Base-by-base conservation (phyloP, 2,888 invertebrate species). In the Noctua comes region DNA sequence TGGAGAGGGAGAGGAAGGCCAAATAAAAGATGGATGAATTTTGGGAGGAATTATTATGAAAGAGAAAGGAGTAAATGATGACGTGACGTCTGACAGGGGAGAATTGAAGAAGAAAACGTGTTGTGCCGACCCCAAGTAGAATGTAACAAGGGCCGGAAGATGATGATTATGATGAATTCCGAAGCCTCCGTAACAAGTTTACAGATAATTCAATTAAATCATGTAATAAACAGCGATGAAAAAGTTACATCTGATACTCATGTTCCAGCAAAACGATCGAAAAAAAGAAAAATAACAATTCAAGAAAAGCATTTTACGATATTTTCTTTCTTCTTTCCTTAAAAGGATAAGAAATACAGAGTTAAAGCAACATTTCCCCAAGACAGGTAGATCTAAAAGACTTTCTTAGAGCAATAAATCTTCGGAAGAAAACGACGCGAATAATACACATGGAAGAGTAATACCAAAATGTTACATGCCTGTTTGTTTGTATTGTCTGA, bases 391-490 rank as follows among this genome's bases (percentile, higher is more conserved):
- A 66, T 69, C 51, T 21, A 27, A 48, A 69, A 78, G 21, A 66
- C 11, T 73, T 80, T n/a, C n/a, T 46, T 40, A 21, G 27, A 31
- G 57, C 65, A 1, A 66, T 84, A 79, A 68, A 84, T 79, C n/a
- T 71, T 71, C 7, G 0, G 13, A 57, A 54, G 59, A 81, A 79
- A 79, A 79, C 66, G 69, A 84, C 65, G 48, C 11, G 24, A 66
- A 81, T 48, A 68, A 81, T 71, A 46, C 43, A 68, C 62, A 21
- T 13, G 27, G 6, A 21, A 57, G 62, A 68, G 64, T 73, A 80
- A 84, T 64, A 62, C 62, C 64, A 21, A n/a, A 62, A 71, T 16
- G 11, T 43, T 8, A 79, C 65, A 62, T 54, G 66, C 40, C 31
- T 59, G 54, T 54, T 62, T 48, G 54, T 68, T 62, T 48, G 54